Conservation (phyloP, 2,888 invertebrate species). For the Machimus rusticus region DNA sequence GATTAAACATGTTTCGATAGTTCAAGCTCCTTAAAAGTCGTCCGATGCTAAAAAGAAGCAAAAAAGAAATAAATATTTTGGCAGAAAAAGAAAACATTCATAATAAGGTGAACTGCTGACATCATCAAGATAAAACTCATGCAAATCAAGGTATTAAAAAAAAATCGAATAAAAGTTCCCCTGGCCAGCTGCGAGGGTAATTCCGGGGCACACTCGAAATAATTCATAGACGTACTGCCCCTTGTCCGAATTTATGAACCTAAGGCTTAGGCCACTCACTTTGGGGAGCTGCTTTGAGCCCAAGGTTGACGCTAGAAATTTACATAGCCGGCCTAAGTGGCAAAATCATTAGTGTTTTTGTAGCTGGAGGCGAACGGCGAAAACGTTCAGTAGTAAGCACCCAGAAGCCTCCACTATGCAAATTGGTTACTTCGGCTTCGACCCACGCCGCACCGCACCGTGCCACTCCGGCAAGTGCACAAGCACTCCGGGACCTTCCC, state of each 20-base stretch:
- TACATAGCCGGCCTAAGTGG: constrained; percentile 19
- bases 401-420: constrained; percentile 17
- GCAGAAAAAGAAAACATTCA: neutral
- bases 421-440: neutral
- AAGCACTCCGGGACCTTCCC: neutral
- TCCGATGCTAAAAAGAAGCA: neutral
- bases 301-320: constrained; percentile 17
- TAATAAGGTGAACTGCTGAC: neutral
- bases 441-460: neutral
- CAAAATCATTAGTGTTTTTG: constrained; percentile 6
- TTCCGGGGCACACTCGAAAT: neutral
- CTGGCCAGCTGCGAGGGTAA: neutral
- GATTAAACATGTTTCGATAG: neutral
- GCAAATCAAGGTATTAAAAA: constrained; percentile 6
- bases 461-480: neutral
- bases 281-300: neutral
- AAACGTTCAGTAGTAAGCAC: neutral
- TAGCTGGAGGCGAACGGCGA: neutral
- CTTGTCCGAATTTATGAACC: neutral
- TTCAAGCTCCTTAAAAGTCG: neutral
- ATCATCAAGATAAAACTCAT: neutral
- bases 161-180: neutral
- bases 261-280: neutral
- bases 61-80: neutral
- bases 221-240: neutral